Evolutionary conservation across 2,113 vertebrate genomes (phyloP).

Genomic region (Myodes glareolus): DNA sequence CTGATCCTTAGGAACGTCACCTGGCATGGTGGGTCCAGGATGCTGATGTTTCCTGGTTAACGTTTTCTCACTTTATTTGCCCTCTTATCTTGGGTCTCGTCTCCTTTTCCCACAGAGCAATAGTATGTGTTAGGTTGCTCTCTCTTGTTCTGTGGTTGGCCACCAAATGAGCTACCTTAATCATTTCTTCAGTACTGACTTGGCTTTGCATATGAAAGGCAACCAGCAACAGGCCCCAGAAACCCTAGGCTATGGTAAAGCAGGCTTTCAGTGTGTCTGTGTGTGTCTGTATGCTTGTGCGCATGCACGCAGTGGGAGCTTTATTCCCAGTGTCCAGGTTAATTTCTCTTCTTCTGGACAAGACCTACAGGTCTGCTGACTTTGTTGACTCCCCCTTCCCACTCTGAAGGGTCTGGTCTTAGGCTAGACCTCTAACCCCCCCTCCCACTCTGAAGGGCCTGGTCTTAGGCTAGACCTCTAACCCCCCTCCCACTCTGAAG

Average conservation of each 20-base stretch:
- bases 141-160: not conserved
- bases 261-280: not conserved
- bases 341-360: not conserved
- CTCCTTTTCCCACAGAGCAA: not conserved
- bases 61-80: not conserved
- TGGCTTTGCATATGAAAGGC: not conserved
- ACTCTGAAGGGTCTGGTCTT: not conserved
- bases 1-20: not conserved
- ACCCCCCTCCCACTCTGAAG: not conserved
- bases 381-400: not conserved
- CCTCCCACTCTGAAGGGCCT: not conserved
- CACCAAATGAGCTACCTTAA: no score
- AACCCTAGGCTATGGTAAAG: no score
- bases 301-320: not conserved
- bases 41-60: not conserved
- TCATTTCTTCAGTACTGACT: not conserved
- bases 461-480: not conserved
- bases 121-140: not conserved
- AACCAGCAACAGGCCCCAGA: not conserved
- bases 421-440: not conserved
- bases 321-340: not conserved
- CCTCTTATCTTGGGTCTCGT: not conserved
- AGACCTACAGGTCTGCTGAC: not conserved
- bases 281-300: not conserved
- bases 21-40: not conserved